A percentile compares a stretch with the other conserved stretches of the same genome.
phyloP scores from a whole-genome alignment of 2,113 vertebrate species.

The Anhinga rufa region DNA sequence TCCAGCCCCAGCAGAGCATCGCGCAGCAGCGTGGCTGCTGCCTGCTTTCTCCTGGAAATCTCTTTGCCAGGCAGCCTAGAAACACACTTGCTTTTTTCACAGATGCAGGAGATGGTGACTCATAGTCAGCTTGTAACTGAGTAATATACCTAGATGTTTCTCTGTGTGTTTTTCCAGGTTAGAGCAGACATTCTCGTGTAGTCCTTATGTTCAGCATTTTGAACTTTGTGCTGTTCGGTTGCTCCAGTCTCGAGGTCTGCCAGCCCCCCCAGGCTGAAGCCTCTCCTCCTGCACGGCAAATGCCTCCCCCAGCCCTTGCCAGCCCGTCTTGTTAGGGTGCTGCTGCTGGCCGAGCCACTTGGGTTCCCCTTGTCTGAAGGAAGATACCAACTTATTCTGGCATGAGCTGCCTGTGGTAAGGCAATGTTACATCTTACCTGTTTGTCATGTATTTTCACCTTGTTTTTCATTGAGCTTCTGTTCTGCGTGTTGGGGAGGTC shows the following conservation, averaged over 20 bases:
- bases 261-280: background rate
- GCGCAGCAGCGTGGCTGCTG: background rate
- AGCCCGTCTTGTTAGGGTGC: background rate
- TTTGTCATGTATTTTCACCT: background rate
- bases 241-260: background rate
- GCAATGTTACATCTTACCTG: background rate
- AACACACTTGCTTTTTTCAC: background rate
- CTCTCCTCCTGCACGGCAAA: background rate
- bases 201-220: background rate
- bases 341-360: background rate
- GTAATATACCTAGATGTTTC: background rate
- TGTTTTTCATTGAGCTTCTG: background rate
- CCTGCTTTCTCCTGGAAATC: background rate
- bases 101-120: conserved; percentile 28
- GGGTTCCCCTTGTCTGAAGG: background rate
- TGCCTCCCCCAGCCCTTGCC: background rate
- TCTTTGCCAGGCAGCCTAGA: background rate
- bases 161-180: conserved; percentile 2
- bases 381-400: fast-evolving
- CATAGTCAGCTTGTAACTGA: conserved; percentile 50
- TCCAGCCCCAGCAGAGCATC: background rate
- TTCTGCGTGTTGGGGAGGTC: background rate
- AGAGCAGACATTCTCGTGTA: background rate
- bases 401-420: background rate
- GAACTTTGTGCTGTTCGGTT: background rate